A percentile compares a stretch with the other conserved stretches of the same genome.
phyloP scores from a whole-genome alignment of 2,113 vertebrate genomes.

The Argyrosomus japonicus region DNA sequence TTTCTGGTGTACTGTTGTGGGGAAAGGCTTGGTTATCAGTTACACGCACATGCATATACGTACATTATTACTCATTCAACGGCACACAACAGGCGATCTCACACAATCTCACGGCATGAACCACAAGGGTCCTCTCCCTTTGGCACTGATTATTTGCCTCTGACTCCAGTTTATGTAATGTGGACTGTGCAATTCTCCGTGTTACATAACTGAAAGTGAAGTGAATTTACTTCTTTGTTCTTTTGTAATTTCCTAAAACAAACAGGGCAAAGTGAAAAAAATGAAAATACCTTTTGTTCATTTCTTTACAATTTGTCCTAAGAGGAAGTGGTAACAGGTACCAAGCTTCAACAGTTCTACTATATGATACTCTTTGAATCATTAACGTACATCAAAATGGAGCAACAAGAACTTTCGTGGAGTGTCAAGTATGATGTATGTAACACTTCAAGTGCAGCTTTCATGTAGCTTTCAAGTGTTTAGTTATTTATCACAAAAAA shows the following conservation, averaged over 20 bases:
- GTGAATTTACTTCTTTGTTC: background rate
- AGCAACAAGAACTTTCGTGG: background rate
- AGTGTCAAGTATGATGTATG: background rate
- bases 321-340: background rate
- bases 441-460: background rate
- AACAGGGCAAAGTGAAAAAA: background rate
- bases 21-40: slow-evolving; percentile 26
- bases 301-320: background rate
- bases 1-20: slow-evolving; percentile 50
- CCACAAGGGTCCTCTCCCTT: slow-evolving; percentile 1
- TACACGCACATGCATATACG: slow-evolving; percentile 21
- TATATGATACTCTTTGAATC: background rate
- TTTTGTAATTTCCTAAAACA: background rate
- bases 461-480: background rate
- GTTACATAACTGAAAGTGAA: background rate
- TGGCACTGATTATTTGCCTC: background rate
- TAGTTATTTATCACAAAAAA: background rate
- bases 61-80: slow-evolving; percentile 25
- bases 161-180: slow-evolving; percentile 5
- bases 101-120: slow-evolving; percentile 23
- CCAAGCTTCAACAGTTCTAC: background rate
- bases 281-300: background rate
- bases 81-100: slow-evolving; percentile 9
- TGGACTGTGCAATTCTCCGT: background rate
- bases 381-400: background rate